Conservation (phyloP, 1,140 invertebrate genomes). For the Caenorhabditis brenneri region DNA sequence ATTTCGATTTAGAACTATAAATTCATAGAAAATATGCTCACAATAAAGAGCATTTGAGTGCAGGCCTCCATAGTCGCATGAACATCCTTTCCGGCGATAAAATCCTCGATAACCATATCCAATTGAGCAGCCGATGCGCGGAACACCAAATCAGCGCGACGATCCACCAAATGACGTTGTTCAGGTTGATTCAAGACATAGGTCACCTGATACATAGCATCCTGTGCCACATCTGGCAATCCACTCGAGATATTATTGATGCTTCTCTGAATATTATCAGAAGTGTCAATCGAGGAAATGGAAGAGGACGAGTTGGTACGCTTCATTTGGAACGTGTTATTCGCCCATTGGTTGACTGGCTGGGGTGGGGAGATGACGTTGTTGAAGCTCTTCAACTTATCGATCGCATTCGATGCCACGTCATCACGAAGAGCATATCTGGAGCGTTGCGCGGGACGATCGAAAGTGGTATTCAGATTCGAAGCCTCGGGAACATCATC, state of each 20-base stretch:
- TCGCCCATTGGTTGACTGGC: not conserved
- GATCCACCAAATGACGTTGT: slow-evolving; percentile 23
- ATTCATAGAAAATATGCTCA: too few relatives aligned
- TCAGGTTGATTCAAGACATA: slow-evolving; percentile 44
- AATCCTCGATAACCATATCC: not conserved
- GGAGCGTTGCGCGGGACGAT: not conserved
- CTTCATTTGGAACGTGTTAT: not conserved
- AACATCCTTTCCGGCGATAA: not conserved
- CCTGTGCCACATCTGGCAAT: slow-evolving; percentile 33
- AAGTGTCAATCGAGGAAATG: slow-evolving; percentile 55
- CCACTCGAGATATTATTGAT: slow-evolving; percentile 40
- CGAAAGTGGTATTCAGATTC: not conserved
- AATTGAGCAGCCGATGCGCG: slow-evolving; percentile 4
- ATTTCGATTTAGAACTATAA: too few relatives aligned
- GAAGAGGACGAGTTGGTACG: slow-evolving; percentile 50
- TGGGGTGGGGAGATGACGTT: not conserved
- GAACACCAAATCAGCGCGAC: not conserved
- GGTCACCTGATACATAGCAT: slow-evolving; percentile 46
- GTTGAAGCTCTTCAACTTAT: not conserved
- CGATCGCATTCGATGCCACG: not conserved
- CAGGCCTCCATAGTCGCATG: not conserved
- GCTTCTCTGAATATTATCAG: slow-evolving; percentile 51
- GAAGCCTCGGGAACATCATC: not conserved
- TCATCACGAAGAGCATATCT: slow-evolving; percentile 35
- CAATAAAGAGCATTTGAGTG: slow-evolving; percentile 22